Conservation (phyloP, 2,113 vertebrate species). For the Electrona antarctica region DNA sequence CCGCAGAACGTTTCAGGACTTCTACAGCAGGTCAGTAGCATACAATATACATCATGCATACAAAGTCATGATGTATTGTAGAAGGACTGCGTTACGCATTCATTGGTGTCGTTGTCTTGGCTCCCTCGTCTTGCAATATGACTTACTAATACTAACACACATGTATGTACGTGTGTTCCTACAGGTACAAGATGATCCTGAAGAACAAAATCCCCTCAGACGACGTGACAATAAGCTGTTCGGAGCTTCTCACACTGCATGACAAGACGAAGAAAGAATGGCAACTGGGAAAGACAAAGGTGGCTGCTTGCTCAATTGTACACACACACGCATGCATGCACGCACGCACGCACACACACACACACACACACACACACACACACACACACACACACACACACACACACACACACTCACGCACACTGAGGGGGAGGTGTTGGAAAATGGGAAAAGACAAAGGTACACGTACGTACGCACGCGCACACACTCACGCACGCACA, state of each 20-base stretch:
- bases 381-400: slow-evolving; percentile 1
- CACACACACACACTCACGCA: background rate
- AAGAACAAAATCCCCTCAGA: slow-evolving; percentile 61
- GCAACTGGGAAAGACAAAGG: slow-evolving; percentile 93
- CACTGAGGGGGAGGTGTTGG: slow-evolving; percentile 79
- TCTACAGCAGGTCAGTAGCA: slow-evolving; percentile 79
- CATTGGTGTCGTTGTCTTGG: background rate
- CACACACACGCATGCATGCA: background rate
- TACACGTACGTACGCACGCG: slow-evolving; percentile 36
- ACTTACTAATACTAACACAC: no score
- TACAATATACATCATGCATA: background rate
- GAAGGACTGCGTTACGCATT: background rate
- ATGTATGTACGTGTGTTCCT: slow-evolving; percentile 27
- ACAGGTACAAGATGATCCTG: slow-evolving; percentile 88
- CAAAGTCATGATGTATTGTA: background rate
- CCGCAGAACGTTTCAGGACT: slow-evolving; percentile 86
- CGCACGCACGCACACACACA: slow-evolving; percentile 24
- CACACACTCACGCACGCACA: background rate
- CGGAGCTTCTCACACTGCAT: slow-evolving; percentile 78
- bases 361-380: slow-evolving; percentile 21
- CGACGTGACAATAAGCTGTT: slow-evolving; percentile 76
- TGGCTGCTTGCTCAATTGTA: slow-evolving; percentile 43
- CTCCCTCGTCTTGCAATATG: background rate
- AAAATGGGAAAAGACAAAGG: slow-evolving; percentile 91
- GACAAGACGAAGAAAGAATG: slow-evolving; percentile 82